A percentile compares a stretch with the other conserved stretches of the same genome.
Evolutionary conservation across 2,888 invertebrate genomes (phyloP).

Genomic region (Caenorhabditis sp.): DNA sequence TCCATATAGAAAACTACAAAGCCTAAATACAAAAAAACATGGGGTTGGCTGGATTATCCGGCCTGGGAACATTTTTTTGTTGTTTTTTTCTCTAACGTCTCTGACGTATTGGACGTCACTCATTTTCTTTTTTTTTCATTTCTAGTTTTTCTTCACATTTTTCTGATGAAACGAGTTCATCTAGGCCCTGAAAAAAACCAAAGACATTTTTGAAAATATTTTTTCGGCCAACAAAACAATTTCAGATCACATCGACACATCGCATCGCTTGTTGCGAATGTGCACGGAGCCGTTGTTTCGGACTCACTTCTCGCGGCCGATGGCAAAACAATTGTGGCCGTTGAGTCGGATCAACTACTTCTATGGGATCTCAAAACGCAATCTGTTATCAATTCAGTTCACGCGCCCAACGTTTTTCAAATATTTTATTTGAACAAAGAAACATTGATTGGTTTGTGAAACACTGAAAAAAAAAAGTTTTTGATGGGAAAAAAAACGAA

Average conservation of each 20-base stretch:
- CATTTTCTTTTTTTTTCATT: no score
- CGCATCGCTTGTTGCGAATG: conserved; percentile 62
- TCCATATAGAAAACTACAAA: not conserved
- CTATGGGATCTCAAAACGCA: conserved; percentile 66
- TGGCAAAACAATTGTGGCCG: conserved; percentile 45
- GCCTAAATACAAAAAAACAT: no score
- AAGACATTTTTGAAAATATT: no score
- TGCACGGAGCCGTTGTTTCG: conserved; percentile 62
- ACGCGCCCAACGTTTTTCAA: conserved; percentile 55
- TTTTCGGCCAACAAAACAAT: conserved; percentile 2
- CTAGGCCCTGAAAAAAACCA: no score
- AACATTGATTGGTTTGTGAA: conserved; percentile 42
- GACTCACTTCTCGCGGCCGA: conserved; percentile 57
- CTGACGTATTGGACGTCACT: no score
- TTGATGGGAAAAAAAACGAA: no score
- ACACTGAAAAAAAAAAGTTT: not conserved
- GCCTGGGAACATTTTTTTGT: no score
- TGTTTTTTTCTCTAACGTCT: no score
- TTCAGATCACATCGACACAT: conserved; percentile 59
- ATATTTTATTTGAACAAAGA: conserved; percentile 57
- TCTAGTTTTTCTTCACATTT: no score
- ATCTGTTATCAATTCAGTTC: conserved; percentile 54
- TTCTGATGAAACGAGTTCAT: no score
- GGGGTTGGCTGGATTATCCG: no score
- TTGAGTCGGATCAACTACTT: conserved; percentile 56